phyloP scores from a whole-genome alignment of 2,113 vertebrate species.

The Peromyscus californicus region DNA sequence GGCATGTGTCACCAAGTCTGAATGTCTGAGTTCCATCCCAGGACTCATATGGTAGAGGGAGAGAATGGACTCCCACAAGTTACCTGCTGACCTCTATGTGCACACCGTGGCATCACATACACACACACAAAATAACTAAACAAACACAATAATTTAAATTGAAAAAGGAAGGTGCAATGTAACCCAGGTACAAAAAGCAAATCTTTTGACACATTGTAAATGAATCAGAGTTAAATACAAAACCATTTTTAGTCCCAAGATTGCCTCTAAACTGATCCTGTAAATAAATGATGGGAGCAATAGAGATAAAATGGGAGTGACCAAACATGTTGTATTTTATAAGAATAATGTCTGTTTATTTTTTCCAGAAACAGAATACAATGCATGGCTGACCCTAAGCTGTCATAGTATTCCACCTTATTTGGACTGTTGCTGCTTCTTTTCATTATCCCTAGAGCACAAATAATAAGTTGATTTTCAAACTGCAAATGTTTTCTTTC shows the following conservation, averaged over 20 bases:
- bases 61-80: background rate
- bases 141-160: background rate
- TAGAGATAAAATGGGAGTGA: constrained; percentile 52
- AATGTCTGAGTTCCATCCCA: no score
- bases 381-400: background rate
- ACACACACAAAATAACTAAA: background rate
- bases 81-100: background rate
- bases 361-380: constrained; percentile 28
- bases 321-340: constrained; percentile 3
- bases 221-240: constrained; percentile 59
- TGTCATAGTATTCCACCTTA: constrained; percentile 43
- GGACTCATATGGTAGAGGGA: background rate
- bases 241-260: constrained; percentile 50
- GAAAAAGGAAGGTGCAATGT: constrained; percentile 12
- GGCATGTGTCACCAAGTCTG: no score
- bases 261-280: constrained; percentile 51
- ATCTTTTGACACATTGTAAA: constrained; percentile 62
- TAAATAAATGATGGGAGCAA: constrained; percentile 36
- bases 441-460: constrained; percentile 76
- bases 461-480: constrained; percentile 78
- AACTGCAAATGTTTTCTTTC: constrained; percentile 69
- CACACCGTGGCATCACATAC: background rate
- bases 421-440: constrained; percentile 48
- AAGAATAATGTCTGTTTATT: constrained; percentile 13
- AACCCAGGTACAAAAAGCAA: constrained; percentile 52